phyloP scores from a whole-genome alignment of 2,797 vertebrate genomes.

The Arctocebus calabarensis region DNA sequence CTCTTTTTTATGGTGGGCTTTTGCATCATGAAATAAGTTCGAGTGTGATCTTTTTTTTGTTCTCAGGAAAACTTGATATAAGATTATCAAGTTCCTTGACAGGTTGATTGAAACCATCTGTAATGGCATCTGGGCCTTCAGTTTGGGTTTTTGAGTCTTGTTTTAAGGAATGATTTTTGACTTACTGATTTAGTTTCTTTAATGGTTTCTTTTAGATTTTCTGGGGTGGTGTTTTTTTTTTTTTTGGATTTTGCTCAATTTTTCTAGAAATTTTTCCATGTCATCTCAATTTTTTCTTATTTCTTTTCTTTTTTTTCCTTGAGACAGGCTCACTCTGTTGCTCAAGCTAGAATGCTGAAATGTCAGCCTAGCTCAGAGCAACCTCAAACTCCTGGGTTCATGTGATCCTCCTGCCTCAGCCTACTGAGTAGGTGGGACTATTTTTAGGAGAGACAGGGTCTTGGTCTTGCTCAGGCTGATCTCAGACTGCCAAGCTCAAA shows the following conservation, averaged over 20 bases:
- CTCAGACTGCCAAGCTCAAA: too few species aligned
- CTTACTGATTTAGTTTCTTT: not conserved
- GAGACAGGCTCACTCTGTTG: too few species aligned
- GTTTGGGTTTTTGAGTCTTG: not conserved
- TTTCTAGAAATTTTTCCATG: not conserved
- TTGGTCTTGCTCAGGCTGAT: too few species aligned
- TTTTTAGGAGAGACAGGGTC: too few species aligned
- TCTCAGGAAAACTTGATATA: not conserved
- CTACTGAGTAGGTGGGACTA: too few species aligned
- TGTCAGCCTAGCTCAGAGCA: too few species aligned
- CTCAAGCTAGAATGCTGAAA: too few species aligned
- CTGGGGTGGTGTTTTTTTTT: too few species aligned
- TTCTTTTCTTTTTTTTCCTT: not conserved
- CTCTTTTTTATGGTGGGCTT: not conserved
- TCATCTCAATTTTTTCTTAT: not conserved
- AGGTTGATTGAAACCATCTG: not conserved
- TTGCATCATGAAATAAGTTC: not conserved
- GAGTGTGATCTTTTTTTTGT: not conserved
- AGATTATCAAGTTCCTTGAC: not conserved
- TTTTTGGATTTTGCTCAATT: not conserved
- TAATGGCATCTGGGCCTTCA: not conserved
- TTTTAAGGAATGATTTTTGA: slow-evolving; percentile 14
- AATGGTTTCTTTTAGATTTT: too few species aligned
- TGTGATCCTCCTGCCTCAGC: too few species aligned
- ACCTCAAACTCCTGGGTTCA: too few species aligned